Percentiles rank a stretch among this genome's conserved stretches.
These are phyloP conservation scores for Helicorthomorpha holstii DNA, from an alignment of 1,140 invertebrate genomes.

Conservation along the genomic window DNA sequence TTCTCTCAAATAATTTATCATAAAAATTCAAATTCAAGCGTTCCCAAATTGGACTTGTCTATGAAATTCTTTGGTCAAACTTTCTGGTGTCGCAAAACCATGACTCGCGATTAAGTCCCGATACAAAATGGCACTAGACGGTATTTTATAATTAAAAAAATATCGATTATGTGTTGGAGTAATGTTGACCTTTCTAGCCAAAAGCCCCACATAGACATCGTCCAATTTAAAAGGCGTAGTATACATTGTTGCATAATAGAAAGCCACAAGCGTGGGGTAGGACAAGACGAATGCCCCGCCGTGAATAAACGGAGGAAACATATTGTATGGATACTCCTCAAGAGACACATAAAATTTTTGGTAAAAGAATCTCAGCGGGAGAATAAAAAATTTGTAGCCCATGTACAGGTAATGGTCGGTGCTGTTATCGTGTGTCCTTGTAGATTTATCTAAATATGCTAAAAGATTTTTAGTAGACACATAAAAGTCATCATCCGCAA, in stretches of 20 bases:
- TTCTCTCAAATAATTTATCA: too few species aligned
- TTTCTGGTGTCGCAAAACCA: too few species aligned
- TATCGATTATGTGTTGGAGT: background rate
- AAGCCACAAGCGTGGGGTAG: background rate
- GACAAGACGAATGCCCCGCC: background rate
- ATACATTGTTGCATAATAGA: background rate
- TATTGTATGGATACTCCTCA: background rate
- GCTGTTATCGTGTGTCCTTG: background rate
- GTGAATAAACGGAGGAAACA: background rate
- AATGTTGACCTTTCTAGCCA: constrained; percentile 16
- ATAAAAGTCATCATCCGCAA: constrained; percentile 25
- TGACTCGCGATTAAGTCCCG: too few species aligned
- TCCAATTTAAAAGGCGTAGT: constrained; percentile 12
- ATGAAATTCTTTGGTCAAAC: too few species aligned
- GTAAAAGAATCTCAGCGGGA: background rate
- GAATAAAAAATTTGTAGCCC: too few species aligned
- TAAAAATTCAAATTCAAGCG: too few species aligned
- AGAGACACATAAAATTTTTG: background rate
- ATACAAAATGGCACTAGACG: too few species aligned
- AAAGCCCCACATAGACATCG: constrained; percentile 18
- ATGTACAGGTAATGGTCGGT: too few species aligned
- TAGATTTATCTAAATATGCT: too few species aligned
- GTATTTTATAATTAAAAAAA: background rate
- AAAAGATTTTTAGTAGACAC: constrained; percentile 21
- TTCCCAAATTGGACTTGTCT: too few species aligned